Evolutionary conservation across 2,888 invertebrate genomes (phyloP).

Genomic region (Eupithecia subumbrata): DNA sequence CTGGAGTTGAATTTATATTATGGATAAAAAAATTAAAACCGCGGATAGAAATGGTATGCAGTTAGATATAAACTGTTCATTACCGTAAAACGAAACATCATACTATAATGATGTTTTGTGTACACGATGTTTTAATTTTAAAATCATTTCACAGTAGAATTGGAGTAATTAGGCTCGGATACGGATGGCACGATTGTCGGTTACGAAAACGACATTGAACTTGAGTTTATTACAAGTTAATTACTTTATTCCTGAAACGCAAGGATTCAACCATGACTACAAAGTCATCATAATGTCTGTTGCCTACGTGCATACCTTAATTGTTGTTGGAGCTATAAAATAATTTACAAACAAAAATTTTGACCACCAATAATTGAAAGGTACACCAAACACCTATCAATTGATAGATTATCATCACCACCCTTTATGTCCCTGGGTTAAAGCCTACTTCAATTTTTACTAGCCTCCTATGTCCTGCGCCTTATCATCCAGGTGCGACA

Average conservation of each 20-base stretch:
- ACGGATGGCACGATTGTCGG: constrained; percentile 1
- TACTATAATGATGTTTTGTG: neutral
- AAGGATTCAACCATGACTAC: neutral
- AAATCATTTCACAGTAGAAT: constrained; percentile 12
- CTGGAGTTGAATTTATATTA: too few species aligned
- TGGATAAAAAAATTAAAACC: neutral
- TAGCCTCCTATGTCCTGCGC: neutral
- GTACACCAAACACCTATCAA: too few species aligned
- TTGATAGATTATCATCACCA: neutral
- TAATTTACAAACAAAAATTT: too few species aligned
- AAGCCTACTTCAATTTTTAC: neutral
- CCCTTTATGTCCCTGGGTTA: neutral
- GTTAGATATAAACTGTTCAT: neutral
- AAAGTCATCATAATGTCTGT: too few species aligned
- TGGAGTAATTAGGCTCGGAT: constrained; percentile 15
- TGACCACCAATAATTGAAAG: too few species aligned
- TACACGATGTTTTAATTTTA: neutral
- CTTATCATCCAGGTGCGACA: neutral
- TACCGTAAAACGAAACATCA: neutral
- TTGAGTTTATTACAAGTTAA: constrained; percentile 27
- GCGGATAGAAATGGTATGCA: neutral
- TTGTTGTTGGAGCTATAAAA: too few species aligned
- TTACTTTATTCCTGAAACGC: constrained; percentile 23
- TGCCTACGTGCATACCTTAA: too few species aligned
- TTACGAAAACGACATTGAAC: constrained; percentile 24